phyloP scores from a whole-genome alignment of 23 tunicate species.

The Styela plicata region DNA sequence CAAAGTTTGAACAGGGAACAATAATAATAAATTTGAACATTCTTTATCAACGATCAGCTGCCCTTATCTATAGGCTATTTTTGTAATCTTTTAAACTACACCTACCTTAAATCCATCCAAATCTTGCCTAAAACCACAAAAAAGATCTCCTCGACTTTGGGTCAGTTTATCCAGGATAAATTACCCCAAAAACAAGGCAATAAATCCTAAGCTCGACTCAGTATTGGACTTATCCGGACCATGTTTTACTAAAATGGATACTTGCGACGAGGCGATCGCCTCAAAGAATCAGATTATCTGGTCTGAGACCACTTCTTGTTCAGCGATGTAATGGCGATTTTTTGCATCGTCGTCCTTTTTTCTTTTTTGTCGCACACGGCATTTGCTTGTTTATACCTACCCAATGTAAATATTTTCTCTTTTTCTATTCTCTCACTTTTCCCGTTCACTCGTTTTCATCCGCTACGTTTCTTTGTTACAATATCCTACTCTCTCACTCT shows the following conservation, averaged over 20 bases:
- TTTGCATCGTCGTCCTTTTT: not conserved
- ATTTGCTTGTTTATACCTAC: not conserved
- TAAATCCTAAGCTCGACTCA: not conserved
- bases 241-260: not conserved
- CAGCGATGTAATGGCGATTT: constrained; percentile 21
- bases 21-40: too few relatives aligned
- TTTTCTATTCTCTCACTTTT: constrained; percentile 18
- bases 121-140: not conserved
- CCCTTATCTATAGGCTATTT: too few relatives aligned
- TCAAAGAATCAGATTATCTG: constrained; percentile 30
- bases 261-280: constrained; percentile 32
- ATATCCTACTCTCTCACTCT: not conserved
- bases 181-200: not conserved
- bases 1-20: too few relatives aligned
- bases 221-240: not conserved
- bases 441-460: not conserved
- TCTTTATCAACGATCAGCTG: too few relatives aligned
- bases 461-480: not conserved
- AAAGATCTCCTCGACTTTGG: not conserved
- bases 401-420: constrained; percentile 21
- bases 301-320: constrained; percentile 39
- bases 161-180: not conserved
- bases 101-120: not conserved
- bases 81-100: not conserved
- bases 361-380: not conserved